Percentiles rank a stretch among this genome's conserved stretches.
phyloP scores from a whole-genome alignment of 2,888 invertebrate species.

The Pristionchus arcanus region DNA sequence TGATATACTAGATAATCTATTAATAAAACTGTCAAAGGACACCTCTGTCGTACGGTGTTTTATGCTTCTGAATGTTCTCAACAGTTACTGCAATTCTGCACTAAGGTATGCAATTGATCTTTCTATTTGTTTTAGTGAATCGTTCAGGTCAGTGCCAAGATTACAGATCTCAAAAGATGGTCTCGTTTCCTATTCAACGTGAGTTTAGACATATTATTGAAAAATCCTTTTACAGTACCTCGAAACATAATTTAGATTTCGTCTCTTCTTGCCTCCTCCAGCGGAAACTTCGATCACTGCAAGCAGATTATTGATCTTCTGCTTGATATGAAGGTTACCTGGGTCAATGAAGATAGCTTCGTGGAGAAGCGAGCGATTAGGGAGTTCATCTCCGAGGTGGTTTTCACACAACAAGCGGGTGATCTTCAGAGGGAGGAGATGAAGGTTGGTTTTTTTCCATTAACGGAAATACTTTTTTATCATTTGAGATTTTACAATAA shows the following conservation, averaged over 20 bases:
- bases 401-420: neutral
- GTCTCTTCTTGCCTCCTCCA: neutral
- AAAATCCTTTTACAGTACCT: neutral
- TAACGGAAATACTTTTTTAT: neutral
- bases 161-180: conserved; percentile 24
- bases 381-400: neutral
- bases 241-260: neutral
- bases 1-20: neutral
- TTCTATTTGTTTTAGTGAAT: neutral
- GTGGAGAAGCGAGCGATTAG: neutral
- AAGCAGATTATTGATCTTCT: neutral
- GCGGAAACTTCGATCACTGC: conserved; percentile 10
- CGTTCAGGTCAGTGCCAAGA: conserved; percentile 6
- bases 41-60: conserved; percentile 18
- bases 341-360: neutral
- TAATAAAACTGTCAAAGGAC: neutral
- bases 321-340: conserved; percentile 30
- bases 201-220: neutral
- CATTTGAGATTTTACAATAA: neutral
- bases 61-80: neutral
- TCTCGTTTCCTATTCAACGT: conserved; percentile 11
- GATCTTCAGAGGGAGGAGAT: conserved; percentile 1
- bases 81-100: conserved; percentile 5
- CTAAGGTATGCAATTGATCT: neutral
- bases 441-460: neutral